Base-by-base conservation (phyloP, 2,113 vertebrate species). In the Crypturellus undulatus region DNA sequence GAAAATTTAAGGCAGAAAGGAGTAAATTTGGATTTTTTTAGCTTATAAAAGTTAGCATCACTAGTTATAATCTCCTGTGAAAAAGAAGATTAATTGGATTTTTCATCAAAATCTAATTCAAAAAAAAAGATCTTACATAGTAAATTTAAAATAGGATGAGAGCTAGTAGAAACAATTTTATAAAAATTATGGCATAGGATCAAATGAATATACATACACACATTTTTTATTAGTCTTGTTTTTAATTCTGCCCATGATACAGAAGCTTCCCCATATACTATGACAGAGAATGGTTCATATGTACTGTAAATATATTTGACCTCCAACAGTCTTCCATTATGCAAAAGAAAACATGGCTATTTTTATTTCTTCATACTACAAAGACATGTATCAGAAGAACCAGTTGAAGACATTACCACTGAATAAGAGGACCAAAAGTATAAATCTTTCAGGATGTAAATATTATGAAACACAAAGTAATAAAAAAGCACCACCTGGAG, bases 401-500 rank as follows among this genome's bases (percentile, higher is more conserved):
- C 45, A 87, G 63, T 36, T 56, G 45, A 87, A 87, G 26, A 76
- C 65, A 51, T 22, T 54, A 36, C 25, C 0, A 0, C 14, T 34
- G 28, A 90, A 86, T 58, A 3, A 69, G 36, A 69, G 47, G 70
- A 42, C 9, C 10, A 10, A 32, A 89, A 67, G 26, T 13, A 42
- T 8, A 24, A 11, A 5, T 58, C 51, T 78, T 76, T 79, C 68
- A 76, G 45, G 73, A 60, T 5, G 42, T 1, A 52, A 12, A 12
- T 24, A 40, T 19, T 36, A 47, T 18, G 47, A 62, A 93, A 56
- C 3, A 28, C 42, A 84, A 65, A 90, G 60, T 17, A 62, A 64
- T 58, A 83, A n/a, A 67, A 94, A 96, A 69, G 92, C 91, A 73
- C 90, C 91, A 83, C 89, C 79, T 92, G 72, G 71, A 78, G 84